A percentile compares a stretch with the other conserved stretches of the same genome.
Evolutionary conservation across 2,797 vertebrate genomes (phyloP).

Genomic region (Myotis vivesi): DNA sequence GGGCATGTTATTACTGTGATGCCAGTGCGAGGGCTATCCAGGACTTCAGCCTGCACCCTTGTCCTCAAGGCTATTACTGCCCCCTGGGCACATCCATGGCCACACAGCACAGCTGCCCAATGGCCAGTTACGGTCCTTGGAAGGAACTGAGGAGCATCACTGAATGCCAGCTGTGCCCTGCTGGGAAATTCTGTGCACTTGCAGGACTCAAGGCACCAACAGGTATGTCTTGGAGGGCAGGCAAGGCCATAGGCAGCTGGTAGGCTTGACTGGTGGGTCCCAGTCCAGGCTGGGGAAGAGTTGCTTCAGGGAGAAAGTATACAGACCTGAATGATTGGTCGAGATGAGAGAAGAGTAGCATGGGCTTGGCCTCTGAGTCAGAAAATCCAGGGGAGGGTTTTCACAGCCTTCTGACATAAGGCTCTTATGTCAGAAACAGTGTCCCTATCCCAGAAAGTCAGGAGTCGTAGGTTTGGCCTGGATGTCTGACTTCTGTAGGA

Average conservation of each 20-base stretch:
- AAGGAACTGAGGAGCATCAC: slow-evolving; percentile 75
- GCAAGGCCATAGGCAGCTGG: background rate
- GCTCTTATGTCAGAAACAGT: background rate
- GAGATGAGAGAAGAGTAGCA: background rate
- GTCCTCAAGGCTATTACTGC: slow-evolving; percentile 92
- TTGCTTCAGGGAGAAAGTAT: background rate
- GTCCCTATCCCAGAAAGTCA: background rate
- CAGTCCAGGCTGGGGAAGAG: background rate
- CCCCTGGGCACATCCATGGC: slow-evolving; percentile 87
- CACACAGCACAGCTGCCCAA: slow-evolving; percentile 89
- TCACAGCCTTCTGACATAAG: background rate
- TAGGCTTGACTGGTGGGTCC: background rate
- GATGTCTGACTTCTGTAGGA: slow-evolving; percentile 80
- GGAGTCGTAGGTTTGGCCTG: background rate
- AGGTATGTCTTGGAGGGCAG: slow-evolving; percentile 83
- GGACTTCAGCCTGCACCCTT: slow-evolving; percentile 86
- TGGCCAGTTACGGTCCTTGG: slow-evolving; percentile 88
- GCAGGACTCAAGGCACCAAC: slow-evolving; percentile 88
- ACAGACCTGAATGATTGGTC: background rate
- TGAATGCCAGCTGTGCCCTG: slow-evolving; percentile 87
- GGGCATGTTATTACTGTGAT: slow-evolving; percentile 92
- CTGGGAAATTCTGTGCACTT: slow-evolving; percentile 90
- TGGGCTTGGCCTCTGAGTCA: background rate
- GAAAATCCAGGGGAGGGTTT: background rate
- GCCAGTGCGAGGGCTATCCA: slow-evolving; percentile 80